Evolutionary conservation across 1,140 invertebrate species (phyloP).

Genomic region (Tenebrio molitor): DNA sequence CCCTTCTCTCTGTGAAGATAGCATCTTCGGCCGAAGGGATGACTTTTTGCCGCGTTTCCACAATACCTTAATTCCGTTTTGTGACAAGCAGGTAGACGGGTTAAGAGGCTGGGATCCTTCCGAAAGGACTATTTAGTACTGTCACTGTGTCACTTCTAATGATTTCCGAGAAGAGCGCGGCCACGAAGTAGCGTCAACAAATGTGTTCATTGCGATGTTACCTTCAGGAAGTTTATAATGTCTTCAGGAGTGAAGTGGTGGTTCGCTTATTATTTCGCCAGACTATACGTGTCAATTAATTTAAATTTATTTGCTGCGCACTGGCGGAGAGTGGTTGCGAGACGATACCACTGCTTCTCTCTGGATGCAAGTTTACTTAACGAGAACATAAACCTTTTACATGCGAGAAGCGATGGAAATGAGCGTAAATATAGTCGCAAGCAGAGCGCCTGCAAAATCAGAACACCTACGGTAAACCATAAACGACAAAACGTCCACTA

Average conservation of each 20-base stretch:
- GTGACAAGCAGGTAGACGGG: conserved; percentile 30
- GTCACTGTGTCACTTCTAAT: conserved; percentile 29
- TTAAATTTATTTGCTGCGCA: conserved; percentile 26
- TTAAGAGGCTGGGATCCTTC: conserved; percentile 16
- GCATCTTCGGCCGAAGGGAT: conserved; percentile 15
- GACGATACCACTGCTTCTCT: conserved; percentile 23
- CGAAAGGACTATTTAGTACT: conserved; percentile 27
- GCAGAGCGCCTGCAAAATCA: conserved; percentile 29
- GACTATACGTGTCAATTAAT: conserved; percentile 37
- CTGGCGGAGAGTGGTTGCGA: conserved; percentile 11
- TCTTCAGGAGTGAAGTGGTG: conserved; percentile 17
- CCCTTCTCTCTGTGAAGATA: neutral
- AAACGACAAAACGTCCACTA: conserved; percentile 43
- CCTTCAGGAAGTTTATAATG: conserved; percentile 33
- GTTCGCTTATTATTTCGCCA: conserved; percentile 37
- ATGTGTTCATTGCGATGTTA: conserved; percentile 12
- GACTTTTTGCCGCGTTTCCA: conserved; percentile 27
- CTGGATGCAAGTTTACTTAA: conserved; percentile 28
- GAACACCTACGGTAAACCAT: conserved; percentile 42
- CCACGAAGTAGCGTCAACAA: neutral
- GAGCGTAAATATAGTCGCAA: conserved; percentile 31
- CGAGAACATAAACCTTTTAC: conserved; percentile 33
- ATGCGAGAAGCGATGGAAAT: conserved; percentile 30
- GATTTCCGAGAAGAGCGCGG: conserved; percentile 17
- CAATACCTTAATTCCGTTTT: conserved; percentile 28